Percentiles rank a stretch among this genome's conserved stretches.
Evolutionary conservation across 2,888 invertebrate species (phyloP).

Genomic region (Mesorhabditis belari): DNA sequence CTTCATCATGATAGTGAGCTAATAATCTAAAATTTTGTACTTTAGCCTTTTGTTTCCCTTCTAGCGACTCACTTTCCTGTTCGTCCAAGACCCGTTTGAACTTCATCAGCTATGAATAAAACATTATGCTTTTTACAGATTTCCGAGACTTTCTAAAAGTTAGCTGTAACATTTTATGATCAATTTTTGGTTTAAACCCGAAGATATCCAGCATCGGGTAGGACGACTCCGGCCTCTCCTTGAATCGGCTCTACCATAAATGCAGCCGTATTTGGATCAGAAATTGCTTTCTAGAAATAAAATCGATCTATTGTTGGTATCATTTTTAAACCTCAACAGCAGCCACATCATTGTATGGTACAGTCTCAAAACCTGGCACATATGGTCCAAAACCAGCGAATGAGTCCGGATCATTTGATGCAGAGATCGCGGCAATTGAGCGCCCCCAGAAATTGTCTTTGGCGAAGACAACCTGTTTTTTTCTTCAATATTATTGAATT

Average conservation of each 20-base stretch:
- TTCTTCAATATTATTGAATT: too few relatives aligned
- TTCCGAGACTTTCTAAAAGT: constrained; percentile 65
- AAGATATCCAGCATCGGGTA: constrained; percentile 79
- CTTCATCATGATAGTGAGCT: constrained; percentile 81
- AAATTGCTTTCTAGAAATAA: constrained; percentile 62
- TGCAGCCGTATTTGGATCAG: constrained; percentile 78
- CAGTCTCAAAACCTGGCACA: constrained; percentile 79
- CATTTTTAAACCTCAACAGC: constrained; percentile 70
- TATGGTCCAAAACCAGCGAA: constrained; percentile 79
- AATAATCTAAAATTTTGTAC: constrained; percentile 59
- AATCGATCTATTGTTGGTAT: neutral
- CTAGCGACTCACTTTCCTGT: constrained; percentile 68
- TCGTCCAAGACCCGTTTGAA: constrained; percentile 84
- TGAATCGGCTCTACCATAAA: constrained; percentile 97
- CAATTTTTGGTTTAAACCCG: constrained; percentile 35
- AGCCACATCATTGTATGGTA: constrained; percentile 76
- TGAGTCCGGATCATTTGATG: constrained; percentile 78
- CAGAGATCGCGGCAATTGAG: constrained; percentile 78
- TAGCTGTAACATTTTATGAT: neutral
- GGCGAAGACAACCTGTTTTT: constrained; percentile 72
- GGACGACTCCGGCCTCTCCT: constrained; percentile 88
- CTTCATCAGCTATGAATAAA: constrained; percentile 88
- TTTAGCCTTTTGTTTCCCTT: neutral
- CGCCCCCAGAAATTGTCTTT: constrained; percentile 93
- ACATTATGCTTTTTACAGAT: constrained; percentile 83